Evolutionary conservation across 2,797 vertebrate species (phyloP).

Genomic region (Microctenopoma stevenorrisi): DNA sequence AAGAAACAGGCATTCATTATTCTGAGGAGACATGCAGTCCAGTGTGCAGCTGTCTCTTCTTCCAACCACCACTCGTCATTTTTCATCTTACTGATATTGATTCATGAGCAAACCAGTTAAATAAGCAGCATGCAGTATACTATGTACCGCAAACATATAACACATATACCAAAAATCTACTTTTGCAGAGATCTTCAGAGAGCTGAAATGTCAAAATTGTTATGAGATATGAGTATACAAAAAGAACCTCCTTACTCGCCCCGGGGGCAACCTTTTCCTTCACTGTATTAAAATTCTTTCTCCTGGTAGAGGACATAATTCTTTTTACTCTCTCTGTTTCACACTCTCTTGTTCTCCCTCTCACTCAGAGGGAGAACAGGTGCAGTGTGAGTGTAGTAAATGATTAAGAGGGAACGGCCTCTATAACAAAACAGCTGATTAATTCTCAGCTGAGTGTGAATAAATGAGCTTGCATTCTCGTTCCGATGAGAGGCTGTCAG

Average conservation of each 20-base stretch:
- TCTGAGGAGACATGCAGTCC: conserved; percentile 6
- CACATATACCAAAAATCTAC: too few species aligned
- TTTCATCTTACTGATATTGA: conserved; percentile 15
- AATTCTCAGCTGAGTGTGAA: conserved; percentile 64
- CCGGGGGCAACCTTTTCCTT: too few species aligned
- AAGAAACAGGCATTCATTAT: conserved; percentile 19
- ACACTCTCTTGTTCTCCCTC: conserved; percentile 16
- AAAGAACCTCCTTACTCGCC: too few species aligned
- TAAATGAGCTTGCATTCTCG: conserved; percentile 64
- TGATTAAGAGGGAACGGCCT: conserved; percentile 49
- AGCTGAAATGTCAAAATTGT: too few species aligned
- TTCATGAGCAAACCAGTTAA: conserved; percentile 27
- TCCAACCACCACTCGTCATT: background rate
- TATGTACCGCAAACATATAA: too few species aligned
- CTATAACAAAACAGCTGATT: conserved; percentile 74
- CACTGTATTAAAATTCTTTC: too few species aligned
- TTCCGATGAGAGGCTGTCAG: conserved; percentile 50
- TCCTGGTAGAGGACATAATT: background rate
- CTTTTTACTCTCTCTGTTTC: background rate
- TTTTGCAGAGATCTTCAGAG: too few species aligned
- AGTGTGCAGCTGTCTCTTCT: conserved; percentile 24
- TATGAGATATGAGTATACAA: too few species aligned
- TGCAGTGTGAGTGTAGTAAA: conserved; percentile 47
- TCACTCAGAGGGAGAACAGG: conserved; percentile 49
- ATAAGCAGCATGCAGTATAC: background rate